Base-by-base conservation (phyloP, 2,888 invertebrate species). In the Lithophane ornitopus region DNA sequence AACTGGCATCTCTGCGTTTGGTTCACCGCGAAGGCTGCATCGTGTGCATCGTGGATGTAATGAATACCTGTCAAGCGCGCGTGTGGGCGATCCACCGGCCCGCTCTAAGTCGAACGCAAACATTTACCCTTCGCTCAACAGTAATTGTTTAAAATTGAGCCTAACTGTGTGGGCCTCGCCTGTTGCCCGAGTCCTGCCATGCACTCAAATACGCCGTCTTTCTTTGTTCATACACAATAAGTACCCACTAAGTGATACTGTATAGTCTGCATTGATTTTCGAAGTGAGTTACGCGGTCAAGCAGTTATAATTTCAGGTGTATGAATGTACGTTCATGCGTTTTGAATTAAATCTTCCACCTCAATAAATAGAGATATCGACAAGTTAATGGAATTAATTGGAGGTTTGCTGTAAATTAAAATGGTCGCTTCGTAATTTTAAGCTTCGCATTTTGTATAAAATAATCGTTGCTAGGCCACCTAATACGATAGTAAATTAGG, bases 61-160 rank as follows among this genome's bases (percentile, higher is more conserved):
- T 96, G 95, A 95, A 94, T 95, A 94, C 95, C 95, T 96, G 96
- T 95, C 96, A 95, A 91, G 90, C 94, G 93, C 94, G 96, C 94
- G 96, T 96, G 96, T 96, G 96, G 96, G 95, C 96, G 95, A 92
- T 93, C 91, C 93, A 85, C 89, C 85, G 90, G 76, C 26, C 88
- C 87, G 93, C 90, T 93, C 95, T 95, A 95, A 95, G 94, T 95
- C 95, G 95, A 95, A 96, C 90, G 95, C 95, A 96, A 96, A 96
- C 96, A 96, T 96, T 96, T 96, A 94, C 96, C 95, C 94, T 95
- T 94, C 95, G 95, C 94, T 94, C 95, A 94, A 92, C 94, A 94
- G 95, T 96, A 96, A 96, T 96, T 96, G 96, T 96, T 96, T 96
- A 96, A 96, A 96, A 96, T 96, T 96, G 96, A 95, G 94, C 95